Conservation (phyloP, 2,113 vertebrate genomes). For the Lepus europaeus region DNA sequence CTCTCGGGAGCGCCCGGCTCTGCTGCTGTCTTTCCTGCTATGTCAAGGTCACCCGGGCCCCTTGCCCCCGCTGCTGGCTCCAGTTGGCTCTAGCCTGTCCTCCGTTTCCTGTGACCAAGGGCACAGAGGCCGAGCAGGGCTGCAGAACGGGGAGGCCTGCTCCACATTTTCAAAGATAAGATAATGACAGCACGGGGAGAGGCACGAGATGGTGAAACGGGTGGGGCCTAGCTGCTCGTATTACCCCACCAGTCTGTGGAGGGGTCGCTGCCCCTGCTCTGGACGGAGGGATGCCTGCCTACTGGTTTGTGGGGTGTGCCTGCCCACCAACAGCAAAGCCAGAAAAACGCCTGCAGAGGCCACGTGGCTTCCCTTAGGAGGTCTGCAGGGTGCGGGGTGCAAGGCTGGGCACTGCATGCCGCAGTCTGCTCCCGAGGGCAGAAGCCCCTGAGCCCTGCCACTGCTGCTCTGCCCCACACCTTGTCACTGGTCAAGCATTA, state of each 20-base stretch:
- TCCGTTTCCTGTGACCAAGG: slow-evolving; percentile 37
- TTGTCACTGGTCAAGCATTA: neutral
- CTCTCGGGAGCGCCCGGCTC: neutral
- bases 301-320: neutral
- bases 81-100: slow-evolving; percentile 11
- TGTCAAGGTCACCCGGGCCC: slow-evolving; percentile 34
- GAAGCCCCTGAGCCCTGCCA: neutral
- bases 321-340: neutral
- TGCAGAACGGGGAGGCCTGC: slow-evolving; percentile 3
- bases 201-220: neutral
- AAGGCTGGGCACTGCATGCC: too few species aligned
- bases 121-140: neutral
- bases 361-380: neutral
- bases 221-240: neutral
- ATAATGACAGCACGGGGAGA: slow-evolving; percentile 13
- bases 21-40: slow-evolving; percentile 64
- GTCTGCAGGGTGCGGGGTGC: neutral
- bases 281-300: neutral
- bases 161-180: slow-evolving; percentile 56
- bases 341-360: neutral
- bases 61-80: slow-evolving; percentile 19
- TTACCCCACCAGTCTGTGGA: neutral
- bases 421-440: neutral
- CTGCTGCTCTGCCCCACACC: neutral
- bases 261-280: too few species aligned